Evolutionary conservation across 2,888 invertebrate species (phyloP).

Genomic region (Sceliomorpha sp.): DNA sequence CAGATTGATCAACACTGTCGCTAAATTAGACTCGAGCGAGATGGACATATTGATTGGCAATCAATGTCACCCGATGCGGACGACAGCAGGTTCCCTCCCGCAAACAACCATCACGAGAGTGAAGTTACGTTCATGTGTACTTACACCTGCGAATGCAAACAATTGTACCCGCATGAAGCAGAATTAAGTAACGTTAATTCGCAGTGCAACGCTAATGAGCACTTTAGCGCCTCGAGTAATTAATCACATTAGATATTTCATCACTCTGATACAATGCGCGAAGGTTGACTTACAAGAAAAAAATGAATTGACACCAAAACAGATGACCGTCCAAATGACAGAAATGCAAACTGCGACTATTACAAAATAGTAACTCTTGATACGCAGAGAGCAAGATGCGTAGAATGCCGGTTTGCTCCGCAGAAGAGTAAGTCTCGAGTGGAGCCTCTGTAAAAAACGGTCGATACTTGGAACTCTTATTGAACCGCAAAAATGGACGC

Average conservation of each 20-base stretch:
- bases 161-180: conserved; percentile 51
- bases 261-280: too few relatives aligned
- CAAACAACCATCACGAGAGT: conserved; percentile 66
- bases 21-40: conserved; percentile 78
- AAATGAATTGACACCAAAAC: conserved; percentile 3
- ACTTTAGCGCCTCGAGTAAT: conserved; percentile 44
- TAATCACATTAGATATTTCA: conserved; percentile 32
- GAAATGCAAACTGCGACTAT: conserved; percentile 24
- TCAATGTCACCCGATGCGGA: conserved; percentile 72
- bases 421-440: too few relatives aligned
- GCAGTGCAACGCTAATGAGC: conserved; percentile 42
- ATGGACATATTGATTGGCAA: conserved; percentile 80
- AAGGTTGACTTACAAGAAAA: conserved; percentile 6
- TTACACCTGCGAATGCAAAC: conserved; percentile 55
- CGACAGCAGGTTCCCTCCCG: conserved; percentile 67
- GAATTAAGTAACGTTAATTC: conserved; percentile 41
- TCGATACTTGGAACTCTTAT: too few relatives aligned
- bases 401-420: too few relatives aligned
- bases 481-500: background rate
- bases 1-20: conserved; percentile 80
- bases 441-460: too few relatives aligned
- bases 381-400: too few relatives aligned
- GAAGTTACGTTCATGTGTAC: conserved; percentile 54
- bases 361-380: too few relatives aligned
- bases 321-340: background rate